These are phyloP conservation scores for Microcebus murinus DNA, from an alignment of 2,113 vertebrate species.

Conservation along the genomic window DNA sequence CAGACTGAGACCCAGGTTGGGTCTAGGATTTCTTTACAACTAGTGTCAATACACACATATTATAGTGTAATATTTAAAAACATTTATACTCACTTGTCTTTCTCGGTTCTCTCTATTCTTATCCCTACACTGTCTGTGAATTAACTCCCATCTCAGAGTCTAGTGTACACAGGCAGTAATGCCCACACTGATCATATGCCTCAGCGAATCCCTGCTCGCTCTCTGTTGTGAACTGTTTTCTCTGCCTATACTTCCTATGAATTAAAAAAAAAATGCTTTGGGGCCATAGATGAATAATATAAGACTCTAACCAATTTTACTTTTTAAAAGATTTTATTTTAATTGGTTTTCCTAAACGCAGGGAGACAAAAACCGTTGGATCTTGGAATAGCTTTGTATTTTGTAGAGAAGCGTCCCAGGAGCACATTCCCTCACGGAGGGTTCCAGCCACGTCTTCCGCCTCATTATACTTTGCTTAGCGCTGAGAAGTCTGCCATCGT, in stretches of 20 bases:
- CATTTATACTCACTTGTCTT: not conserved
- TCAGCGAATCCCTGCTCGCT: not conserved
- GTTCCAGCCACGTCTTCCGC: constrained; percentile 19
- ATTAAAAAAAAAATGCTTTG: not conserved
- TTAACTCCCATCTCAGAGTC: not conserved
- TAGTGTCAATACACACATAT: accelerated
- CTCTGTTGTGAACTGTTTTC: not conserved
- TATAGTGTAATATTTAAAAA: not conserved
- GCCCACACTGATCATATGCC: not conserved
- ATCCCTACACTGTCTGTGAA: not conserved
- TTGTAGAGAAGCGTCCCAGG: not conserved
- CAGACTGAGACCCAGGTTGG: not conserved
- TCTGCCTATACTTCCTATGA: not conserved
- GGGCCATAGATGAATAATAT: not conserved
- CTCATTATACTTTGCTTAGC: constrained; percentile 26
- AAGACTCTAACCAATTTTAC: not conserved
- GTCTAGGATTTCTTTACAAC: not conserved
- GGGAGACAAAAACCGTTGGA: not conserved
- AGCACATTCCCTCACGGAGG: not conserved
- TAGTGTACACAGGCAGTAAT: not conserved
- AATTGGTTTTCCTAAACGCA: not conserved
- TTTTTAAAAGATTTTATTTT: not conserved
- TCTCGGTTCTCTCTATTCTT: not conserved
- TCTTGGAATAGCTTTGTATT: not conserved
- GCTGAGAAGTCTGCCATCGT: not conserved